Conservation (phyloP, 2,888 invertebrate species). For the Odontocolon sp. region DNA sequence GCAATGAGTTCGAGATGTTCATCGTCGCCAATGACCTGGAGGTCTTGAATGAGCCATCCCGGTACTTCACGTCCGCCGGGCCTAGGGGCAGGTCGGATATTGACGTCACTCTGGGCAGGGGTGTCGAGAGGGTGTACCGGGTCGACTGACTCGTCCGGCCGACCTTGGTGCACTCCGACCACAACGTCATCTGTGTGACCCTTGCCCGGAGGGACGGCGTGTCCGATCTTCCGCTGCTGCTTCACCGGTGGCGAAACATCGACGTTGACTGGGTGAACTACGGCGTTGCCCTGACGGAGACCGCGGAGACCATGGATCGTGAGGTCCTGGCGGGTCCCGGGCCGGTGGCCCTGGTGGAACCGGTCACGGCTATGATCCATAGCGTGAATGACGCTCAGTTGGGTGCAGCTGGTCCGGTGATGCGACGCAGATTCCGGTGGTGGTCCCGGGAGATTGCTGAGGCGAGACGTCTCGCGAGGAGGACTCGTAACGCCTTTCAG, state of each 20-base stretch:
- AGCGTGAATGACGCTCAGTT: not conserved
- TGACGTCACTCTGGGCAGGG: constrained; percentile 55
- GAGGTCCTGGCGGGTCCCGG: not conserved
- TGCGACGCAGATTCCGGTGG: not conserved
- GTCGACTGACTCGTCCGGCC: constrained; percentile 1
- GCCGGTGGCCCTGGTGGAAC: not conserved
- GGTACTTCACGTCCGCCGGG: constrained; percentile 43
- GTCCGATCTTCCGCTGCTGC: not conserved
- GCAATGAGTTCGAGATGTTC: constrained; percentile 26
- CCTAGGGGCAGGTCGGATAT: constrained; percentile 52
- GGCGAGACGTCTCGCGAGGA: not conserved
- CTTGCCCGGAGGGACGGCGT: not conserved
- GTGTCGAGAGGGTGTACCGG: not conserved
- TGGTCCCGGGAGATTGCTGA: not conserved
- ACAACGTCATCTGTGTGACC: not conserved
- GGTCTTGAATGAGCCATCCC: constrained; percentile 46
- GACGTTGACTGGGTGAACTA: constrained; percentile 12
- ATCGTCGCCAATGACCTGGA: constrained; percentile 22
- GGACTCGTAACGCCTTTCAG: not conserved
- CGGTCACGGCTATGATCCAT: not conserved
- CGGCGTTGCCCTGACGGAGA: not conserved
- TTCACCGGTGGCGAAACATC: constrained; percentile 1
- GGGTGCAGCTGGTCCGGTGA: not conserved
- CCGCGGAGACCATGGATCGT: not conserved
- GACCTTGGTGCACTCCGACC: constrained; percentile 1